These are phyloP conservation scores for Endomychus coccineus DNA, from an alignment of 2,888 invertebrate genomes.

Conservation along the genomic window DNA sequence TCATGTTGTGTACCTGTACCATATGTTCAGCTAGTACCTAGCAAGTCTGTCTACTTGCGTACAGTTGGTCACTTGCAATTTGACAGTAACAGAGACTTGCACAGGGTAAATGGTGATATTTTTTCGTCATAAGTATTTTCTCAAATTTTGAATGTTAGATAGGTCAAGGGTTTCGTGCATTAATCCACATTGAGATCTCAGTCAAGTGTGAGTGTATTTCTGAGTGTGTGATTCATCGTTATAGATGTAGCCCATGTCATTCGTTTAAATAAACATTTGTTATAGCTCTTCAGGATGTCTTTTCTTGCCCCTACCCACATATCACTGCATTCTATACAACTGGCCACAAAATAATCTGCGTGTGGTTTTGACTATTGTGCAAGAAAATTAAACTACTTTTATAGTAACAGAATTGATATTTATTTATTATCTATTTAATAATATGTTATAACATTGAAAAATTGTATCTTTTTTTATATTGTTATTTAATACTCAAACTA, in stretches of 20 bases:
- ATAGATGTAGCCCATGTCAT: conserved; percentile 42
- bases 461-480: conserved; percentile 33
- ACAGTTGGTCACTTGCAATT: conserved; percentile 47
- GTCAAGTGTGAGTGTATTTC: conserved; percentile 37
- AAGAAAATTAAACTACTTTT: conserved; percentile 27
- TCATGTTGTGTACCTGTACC: conserved; percentile 48
- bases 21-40: conserved; percentile 48
- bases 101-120: conserved; percentile 49
- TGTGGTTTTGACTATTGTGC: conserved; percentile 24
- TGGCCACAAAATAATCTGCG: conserved; percentile 27
- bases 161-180: conserved; percentile 47
- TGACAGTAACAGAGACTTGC: conserved; percentile 47
- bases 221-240: conserved; percentile 36
- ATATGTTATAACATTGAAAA: conserved; percentile 31
- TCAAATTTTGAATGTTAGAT: conserved; percentile 46
- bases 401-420: conserved; percentile 35
- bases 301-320: conserved; percentile 39
- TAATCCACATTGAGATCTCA: conserved; percentile 43
- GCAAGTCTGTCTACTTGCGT: conserved; percentile 46
- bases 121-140: conserved; percentile 48
- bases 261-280: conserved; percentile 43
- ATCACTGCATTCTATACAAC: conserved; percentile 21
- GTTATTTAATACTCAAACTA: conserved; percentile 35
- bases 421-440: conserved; percentile 30
- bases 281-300: conserved; percentile 40